Base-by-base conservation (phyloP, 2,797 vertebrate species). In the Tangara arthus region DNA sequence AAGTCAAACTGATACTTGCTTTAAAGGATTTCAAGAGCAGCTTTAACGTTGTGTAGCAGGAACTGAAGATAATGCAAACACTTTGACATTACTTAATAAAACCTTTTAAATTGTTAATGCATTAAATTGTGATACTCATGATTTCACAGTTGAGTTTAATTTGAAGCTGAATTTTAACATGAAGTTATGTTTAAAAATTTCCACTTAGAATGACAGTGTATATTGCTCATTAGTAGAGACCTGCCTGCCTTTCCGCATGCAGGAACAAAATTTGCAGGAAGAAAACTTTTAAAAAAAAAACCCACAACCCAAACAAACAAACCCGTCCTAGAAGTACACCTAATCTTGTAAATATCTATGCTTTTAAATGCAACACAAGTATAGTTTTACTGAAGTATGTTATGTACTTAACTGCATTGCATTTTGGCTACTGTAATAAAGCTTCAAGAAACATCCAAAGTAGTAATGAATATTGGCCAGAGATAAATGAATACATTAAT, bases 211-310 rank as follows among this genome's bases (percentile, higher is more conserved):
- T n/a, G 66, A 34, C 12, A 44, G 28, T 27, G 4, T 6, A 2
- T 72, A 41, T 1, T 56, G 28, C n/a, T 73, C 13, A 28, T 75
- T 56, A 49, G 10, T 44, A 34, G 55, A 50, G 19, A 71, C 7
- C 35, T 61, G 22, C 28, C 5, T 77, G 32, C 22, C 11, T 69
- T 80, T 37, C 19, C 4, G 9, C 57, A 2, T 50, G 12, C 6
- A 37, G 27, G 37, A 46, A 18, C 32, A 66, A 59, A 75, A 28
- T 56, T 73, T 82, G 8, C 20, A 34, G 30, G 18, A 80, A 35
- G 71, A 41, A 76, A 56, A 50, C 11, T 27, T 32, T 0, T 1
- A 3, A 24, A 37, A 32, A 39, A 6, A 1, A 0, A 1, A 2
- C 11, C 8, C 12, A 15, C 15, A 20, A 42, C 21, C 9, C n/a